These are phyloP conservation scores for Leucoptera coffeella DNA, from an alignment of 2,888 invertebrate genomes.

Conservation along the genomic window DNA sequence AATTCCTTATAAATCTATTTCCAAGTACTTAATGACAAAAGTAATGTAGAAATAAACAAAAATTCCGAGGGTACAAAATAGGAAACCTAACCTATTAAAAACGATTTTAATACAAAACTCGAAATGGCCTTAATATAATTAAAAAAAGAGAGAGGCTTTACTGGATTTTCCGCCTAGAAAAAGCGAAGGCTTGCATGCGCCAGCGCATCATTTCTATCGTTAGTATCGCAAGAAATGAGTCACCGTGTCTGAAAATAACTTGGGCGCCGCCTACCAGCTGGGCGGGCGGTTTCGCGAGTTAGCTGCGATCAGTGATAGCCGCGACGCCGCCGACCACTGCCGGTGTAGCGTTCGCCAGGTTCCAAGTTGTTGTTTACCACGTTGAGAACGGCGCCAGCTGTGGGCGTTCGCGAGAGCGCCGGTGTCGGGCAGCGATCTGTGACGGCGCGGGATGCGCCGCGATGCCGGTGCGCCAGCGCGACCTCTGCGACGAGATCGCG, in stretches of 20 bases:
- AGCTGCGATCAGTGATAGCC: constrained; percentile 45
- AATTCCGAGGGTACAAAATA: no score
- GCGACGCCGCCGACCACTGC: constrained; percentile 45
- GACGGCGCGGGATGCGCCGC: constrained; percentile 52
- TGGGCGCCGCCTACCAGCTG: constrained; percentile 49
- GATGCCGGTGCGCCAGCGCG: constrained; percentile 55
- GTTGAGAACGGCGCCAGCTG: no score
- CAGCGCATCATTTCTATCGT: constrained; percentile 28
- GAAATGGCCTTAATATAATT: no score
- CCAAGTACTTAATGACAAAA: no score
- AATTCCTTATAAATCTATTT: no score
- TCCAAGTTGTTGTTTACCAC: no score
- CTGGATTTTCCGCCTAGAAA: no score
- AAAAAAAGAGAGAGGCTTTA: no score
- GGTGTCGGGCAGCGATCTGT: constrained; percentile 16
- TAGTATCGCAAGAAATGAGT: constrained; percentile 37
- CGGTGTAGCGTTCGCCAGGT: constrained; percentile 38
- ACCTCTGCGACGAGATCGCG: constrained; percentile 51
- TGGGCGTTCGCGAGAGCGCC: constrained; percentile 19
- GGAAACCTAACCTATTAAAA: no score
- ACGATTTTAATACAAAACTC: no score
- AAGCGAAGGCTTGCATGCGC: constrained; percentile 33
- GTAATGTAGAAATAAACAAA: no score
- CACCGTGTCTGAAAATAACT: constrained; percentile 43
- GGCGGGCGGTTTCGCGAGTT: constrained; percentile 34